phyloP scores from a whole-genome alignment of 2,797 vertebrate genomes.

The Smutsia gigantea region DNA sequence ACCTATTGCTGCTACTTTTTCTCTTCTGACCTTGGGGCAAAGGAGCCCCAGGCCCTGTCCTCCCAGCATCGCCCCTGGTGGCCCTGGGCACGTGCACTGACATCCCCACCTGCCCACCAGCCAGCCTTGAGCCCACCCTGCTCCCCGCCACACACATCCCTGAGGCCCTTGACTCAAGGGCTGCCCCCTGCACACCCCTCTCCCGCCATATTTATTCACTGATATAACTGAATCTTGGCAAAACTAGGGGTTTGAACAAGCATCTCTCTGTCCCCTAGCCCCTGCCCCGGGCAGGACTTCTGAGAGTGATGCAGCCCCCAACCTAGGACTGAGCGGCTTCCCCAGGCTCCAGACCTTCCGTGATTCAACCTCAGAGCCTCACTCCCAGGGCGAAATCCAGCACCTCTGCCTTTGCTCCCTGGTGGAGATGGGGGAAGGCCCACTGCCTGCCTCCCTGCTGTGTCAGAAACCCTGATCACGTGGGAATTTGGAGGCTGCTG shows the following conservation, averaged over 20 bases:
- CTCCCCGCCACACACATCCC: neutral
- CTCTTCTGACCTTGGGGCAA: constrained; percentile 60
- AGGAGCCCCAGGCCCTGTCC: constrained; percentile 26
- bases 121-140: neutral
- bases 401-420: neutral
- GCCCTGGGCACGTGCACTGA: constrained; percentile 69
- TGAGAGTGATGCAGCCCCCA: neutral
- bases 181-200: neutral
- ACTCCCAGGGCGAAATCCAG: neutral
- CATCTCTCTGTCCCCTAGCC: neutral
- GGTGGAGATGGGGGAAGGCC: neutral
- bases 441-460: neutral
- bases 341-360: neutral
- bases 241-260: neutral
- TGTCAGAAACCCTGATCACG: neutral
- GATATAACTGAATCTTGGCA: neutral
- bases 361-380: neutral
- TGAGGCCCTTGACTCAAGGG: neutral
- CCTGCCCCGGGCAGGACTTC: neutral
- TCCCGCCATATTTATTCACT: constrained; percentile 66
- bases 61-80: constrained; percentile 37
- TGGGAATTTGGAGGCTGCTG: neutral
- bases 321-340: neutral
- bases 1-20: constrained; percentile 84
- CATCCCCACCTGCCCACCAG: neutral